These are phyloP conservation scores for Antennarius striatus DNA, from an alignment of 2,113 vertebrate genomes.

Conservation along the genomic window DNA sequence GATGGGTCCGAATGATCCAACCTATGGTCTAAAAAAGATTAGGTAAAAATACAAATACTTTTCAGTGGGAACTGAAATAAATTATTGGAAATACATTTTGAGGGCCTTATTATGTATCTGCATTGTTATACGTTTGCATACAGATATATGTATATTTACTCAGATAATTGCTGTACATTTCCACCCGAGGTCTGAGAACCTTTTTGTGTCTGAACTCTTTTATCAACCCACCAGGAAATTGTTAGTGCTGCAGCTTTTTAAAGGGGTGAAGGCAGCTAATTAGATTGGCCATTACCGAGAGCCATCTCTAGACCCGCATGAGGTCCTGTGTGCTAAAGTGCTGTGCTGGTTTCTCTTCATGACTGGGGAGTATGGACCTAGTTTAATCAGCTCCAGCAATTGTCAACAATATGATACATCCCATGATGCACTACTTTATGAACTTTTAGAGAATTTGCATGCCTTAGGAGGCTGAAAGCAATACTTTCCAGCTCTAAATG, in stretches of 20 bases:
- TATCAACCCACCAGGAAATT: conserved; percentile 2
- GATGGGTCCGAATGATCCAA: no score
- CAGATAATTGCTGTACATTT: conserved; percentile 5
- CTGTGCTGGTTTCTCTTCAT: conserved; percentile 13
- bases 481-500: conserved; percentile 9
- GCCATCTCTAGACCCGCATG: not conserved
- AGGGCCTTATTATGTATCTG: no score
- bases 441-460: not conserved
- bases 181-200: conserved; percentile 4
- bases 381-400: conserved; percentile 15
- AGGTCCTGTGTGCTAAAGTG: conserved; percentile 1
- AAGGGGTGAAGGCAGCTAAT: conserved; percentile 5
- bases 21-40: no score
- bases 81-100: no score
- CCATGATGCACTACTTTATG: no score
- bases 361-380: not conserved
- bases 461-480: not conserved
- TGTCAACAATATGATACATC: no score
- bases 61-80: no score
- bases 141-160: no score
- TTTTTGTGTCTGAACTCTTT: not conserved
- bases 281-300: conserved; percentile 27
- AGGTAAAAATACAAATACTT: no score
- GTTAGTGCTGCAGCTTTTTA: conserved; percentile 18
- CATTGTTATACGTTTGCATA: no score